Base-by-base conservation (phyloP, 2,888 invertebrate genomes). In the Spodoptera exigua region DNA sequence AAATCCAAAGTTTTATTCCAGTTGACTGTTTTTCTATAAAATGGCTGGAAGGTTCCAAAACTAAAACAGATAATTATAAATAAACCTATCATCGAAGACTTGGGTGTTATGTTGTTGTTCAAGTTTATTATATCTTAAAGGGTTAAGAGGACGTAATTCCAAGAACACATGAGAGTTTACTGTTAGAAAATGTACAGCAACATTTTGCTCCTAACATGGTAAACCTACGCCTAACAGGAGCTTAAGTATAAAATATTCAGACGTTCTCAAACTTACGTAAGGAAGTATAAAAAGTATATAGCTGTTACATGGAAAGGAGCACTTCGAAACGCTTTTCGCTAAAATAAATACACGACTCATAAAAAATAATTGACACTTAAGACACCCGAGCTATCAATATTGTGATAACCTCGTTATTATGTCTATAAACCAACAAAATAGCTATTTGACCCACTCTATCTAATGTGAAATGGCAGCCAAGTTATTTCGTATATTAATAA, bases 291-390 rank as follows among this genome's bases (percentile, higher is more conserved):
- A 70, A 69, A 52, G 7, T 62, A 67, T 73, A 73, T 61, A 69
- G 57, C 70, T 74, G 67, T 77, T 75, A 74, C 61, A 68, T 58
- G 61, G 27, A 37, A 72, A 45, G 62, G 47, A 62, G 53, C 61
- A 58, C 61, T 69, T 72, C 46, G 46, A 58, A 67, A 78, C 76
- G 59, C 74, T 79, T 77, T 69, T 66, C 69, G 60, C 63, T 67
- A 78, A 82, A 83, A 79, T 71, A 79, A 79, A 81, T 80, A 70
- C 56, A 61, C 78, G 68, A 77, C 77, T 83, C 84, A 85, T 85
- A 85, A 83, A 82, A 85, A 80, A 78, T 85, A 87, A 86, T 86
- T 83, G 87, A 83, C 82, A 83, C 81, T 83, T 79, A 80, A 80
- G 79, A 70, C 75, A 76, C 68, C 68, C 52, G 74, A 77, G 81